Percentiles rank a stretch among this genome's conserved stretches.
Evolutionary conservation across 2,888 invertebrate species (phyloP).

Genomic region (Amphimallon solstitiale): DNA sequence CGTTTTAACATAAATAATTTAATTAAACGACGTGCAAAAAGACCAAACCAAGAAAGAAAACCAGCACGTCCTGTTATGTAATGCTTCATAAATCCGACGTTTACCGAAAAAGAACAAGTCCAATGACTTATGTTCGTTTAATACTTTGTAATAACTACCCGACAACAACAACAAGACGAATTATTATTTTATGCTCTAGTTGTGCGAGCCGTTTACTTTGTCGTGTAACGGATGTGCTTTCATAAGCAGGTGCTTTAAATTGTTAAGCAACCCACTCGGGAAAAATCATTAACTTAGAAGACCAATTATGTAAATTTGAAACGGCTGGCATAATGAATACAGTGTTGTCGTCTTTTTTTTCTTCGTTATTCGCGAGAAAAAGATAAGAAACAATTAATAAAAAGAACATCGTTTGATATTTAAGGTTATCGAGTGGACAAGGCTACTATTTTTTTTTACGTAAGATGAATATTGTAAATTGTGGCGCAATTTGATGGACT

Average conservation of each 20-base stretch:
- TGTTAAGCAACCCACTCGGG: neutral
- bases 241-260: conserved; percentile 22
- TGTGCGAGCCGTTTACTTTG: conserved; percentile 18
- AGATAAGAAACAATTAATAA: neutral
- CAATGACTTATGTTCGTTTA: neutral
- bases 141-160: conserved; percentile 13
- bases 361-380: neutral
- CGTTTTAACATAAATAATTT: too few species aligned
- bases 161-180: conserved; percentile 22
- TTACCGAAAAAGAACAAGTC: neutral
- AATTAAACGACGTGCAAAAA: too few species aligned
- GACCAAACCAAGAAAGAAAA: too few species aligned
- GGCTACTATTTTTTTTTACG: too few species aligned
- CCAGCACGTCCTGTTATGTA: too few species aligned
- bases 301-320: conserved; percentile 21
- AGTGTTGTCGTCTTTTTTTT: neutral
- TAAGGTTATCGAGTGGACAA: too few species aligned
- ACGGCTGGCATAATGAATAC: conserved; percentile 7
- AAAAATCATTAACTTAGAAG: conserved; percentile 20
- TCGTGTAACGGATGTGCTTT: conserved; percentile 21
- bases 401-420: neutral
- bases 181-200: conserved; percentile 32
- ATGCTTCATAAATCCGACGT: neutral
- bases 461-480: too few species aligned
- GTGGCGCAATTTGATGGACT: too few species aligned